phyloP scores from a whole-genome alignment of 64 coral and sea anemone species.

The Trachythela sp. region DNA sequence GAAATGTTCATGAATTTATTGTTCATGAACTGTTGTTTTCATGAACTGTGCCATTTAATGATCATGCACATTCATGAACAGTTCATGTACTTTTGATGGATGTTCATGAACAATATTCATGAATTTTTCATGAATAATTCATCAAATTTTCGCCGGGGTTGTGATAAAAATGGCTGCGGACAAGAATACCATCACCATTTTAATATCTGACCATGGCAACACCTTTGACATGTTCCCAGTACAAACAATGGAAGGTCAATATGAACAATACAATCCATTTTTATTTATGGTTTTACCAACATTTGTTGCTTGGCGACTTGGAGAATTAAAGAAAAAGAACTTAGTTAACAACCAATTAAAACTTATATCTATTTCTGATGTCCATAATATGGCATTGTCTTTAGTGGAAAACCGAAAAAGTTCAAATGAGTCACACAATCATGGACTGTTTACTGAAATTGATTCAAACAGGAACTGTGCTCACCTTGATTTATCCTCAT shows the following conservation, averaged over 20 bases:
- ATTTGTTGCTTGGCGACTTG: conserved; percentile 4
- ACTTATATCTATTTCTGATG: conserved; percentile 33
- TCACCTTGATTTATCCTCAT: conserved; percentile 19
- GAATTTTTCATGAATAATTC: too few species aligned
- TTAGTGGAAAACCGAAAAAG: not conserved
- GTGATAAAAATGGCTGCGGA: conserved; percentile 2
- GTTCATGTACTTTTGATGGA: too few species aligned
- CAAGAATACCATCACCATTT: conserved; percentile 1
- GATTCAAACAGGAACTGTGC: conserved; percentile 31
- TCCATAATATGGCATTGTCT: conserved; percentile 23
- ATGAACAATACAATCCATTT: conserved; percentile 42
- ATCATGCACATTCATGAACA: too few species aligned
- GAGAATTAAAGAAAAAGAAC: not conserved
- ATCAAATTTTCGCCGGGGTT: too few species aligned
- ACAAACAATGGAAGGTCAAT: conserved; percentile 39
- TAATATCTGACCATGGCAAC: not conserved
- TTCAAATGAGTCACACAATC: not conserved
- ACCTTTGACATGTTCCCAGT: not conserved
- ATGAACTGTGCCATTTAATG: too few species aligned
- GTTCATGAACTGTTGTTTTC: too few species aligned
- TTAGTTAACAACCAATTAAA: conserved; percentile 17
- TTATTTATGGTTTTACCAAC: conserved; percentile 37
- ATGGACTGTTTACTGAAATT: conserved; percentile 31
- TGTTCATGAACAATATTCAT: too few species aligned
- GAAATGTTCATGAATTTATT: too few species aligned